Evolutionary conservation across 1,140 invertebrate genomes (phyloP), one percentile per base, ranked within the genome.

Genomic region (Littorina saxatilis): DNA sequence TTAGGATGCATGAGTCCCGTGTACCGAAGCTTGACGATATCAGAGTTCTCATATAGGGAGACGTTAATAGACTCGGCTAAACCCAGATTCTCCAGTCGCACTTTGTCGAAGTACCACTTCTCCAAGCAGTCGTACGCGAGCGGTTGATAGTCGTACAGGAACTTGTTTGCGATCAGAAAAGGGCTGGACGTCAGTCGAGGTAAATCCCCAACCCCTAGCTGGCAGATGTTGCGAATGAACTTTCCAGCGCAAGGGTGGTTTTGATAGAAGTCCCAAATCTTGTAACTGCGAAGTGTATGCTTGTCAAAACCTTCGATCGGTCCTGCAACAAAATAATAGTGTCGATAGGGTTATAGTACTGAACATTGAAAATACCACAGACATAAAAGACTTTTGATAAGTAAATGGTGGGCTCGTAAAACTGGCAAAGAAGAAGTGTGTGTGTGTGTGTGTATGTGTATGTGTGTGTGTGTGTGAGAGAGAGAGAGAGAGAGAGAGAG

Each of bases 131-230:
- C 83, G 63, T 82, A 83, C 2, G 86, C 81, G 29, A 82, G 40
- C 0, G 80, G 82, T 63, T 86, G 80, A 58, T 77, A 84, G 66
- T 85, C 81, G 23, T 80, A 52, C 40, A 82, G 63, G 66, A 88
- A 85, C 76, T 87, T 88, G 79, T 88, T 87, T 37, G 81, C 85
- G 74, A 87, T 79, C 40, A 88, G 82, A 55, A 82, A 32, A 29
- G 70, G 63, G n/a, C n/a, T n/a, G 17, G 79, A 20, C 15, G 47
- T 72, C 47, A 88, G 27, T 27, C 50, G 7, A 20, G 70, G 35
- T 32, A 87, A 40, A 52, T 88, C 87, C 52, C 76, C 66, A 9
- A 84, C 70, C 4, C 83, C 84, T 11, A 86, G 81, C 0, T 87
- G 75, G 55, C 88, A 89, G 7, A 89, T 70, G 9, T 23, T 52